phyloP scores from a whole-genome alignment of 2,113 vertebrate genomes.

The Xerus inauris region DNA sequence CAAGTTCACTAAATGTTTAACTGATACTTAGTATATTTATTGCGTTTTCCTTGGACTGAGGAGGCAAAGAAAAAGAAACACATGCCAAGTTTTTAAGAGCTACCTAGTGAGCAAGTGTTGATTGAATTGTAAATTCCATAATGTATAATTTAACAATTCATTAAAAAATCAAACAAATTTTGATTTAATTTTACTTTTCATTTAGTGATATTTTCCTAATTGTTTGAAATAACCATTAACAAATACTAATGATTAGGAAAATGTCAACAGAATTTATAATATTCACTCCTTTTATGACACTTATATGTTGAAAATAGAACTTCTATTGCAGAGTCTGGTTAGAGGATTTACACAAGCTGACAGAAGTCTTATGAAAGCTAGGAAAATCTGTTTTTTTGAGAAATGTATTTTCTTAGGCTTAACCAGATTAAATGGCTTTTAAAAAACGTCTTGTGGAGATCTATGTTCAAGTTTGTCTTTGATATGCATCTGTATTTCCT shows the following conservation, averaged over 20 bases:
- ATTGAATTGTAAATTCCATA: background rate
- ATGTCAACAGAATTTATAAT: background rate
- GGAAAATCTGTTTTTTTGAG: background rate
- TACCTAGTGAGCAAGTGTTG: background rate
- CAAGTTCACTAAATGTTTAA: background rate
- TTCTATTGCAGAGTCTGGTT: background rate
- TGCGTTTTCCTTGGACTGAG: background rate
- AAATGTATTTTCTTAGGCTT: background rate
- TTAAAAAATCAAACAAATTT: background rate
- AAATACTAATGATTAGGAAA: background rate
- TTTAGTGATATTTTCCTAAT: background rate
- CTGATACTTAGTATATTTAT: background rate
- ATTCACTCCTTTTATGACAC: background rate
- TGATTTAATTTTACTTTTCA: conserved; percentile 22
- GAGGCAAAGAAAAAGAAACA: background rate
- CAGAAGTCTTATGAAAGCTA: background rate
- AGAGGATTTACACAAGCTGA: background rate
- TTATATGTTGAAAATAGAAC: background rate
- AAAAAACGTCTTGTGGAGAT: background rate
- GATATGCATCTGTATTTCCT: background rate
- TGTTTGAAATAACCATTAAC: background rate
- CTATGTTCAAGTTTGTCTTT: background rate
- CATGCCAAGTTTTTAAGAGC: background rate
- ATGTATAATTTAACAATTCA: background rate
- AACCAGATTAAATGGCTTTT: background rate